Conservation (phyloP, 2,888 invertebrate genomes). For the Thalpophila matura region DNA sequence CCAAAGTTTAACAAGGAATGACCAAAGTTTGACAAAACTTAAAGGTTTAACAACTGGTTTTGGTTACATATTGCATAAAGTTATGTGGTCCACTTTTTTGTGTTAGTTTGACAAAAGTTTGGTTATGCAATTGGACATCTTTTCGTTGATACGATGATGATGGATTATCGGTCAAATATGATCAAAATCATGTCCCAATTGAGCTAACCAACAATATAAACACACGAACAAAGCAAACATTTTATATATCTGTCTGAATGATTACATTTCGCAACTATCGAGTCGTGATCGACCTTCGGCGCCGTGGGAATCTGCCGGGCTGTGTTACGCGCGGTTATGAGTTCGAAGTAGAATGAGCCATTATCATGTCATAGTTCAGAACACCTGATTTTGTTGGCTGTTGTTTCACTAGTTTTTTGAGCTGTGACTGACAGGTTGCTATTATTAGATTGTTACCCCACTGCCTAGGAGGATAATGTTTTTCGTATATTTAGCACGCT, state of each 20-base stretch:
- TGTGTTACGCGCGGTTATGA: slow-evolving; percentile 59
- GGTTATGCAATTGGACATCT: too few species aligned
- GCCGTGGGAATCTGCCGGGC: slow-evolving; percentile 64
- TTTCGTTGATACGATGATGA: too few species aligned
- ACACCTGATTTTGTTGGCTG: slow-evolving; percentile 49
- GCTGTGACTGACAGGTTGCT: neutral
- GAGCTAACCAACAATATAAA: slow-evolving; percentile 1
- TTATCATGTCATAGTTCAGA: slow-evolving; percentile 54
- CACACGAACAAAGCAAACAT: slow-evolving; percentile 52
- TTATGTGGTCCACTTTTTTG: too few species aligned
- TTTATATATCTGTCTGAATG: slow-evolving; percentile 50
- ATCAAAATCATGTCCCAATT: slow-evolving; percentile 1
- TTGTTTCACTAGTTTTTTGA: slow-evolving; percentile 25
- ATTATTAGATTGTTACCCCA: too few species aligned
- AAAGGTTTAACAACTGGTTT: too few species aligned
- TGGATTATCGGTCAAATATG: too few species aligned
- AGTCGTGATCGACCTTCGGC: slow-evolving; percentile 62
- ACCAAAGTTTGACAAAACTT: too few species aligned
- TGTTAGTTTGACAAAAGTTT: too few species aligned
- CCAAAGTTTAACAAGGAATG: too few species aligned
- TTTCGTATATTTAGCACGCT: too few species aligned
- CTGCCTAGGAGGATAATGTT: too few species aligned
- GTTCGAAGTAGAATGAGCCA: slow-evolving; percentile 46
- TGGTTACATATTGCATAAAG: too few species aligned
- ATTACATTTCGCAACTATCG: slow-evolving; percentile 55